Evolutionary conservation across 1,140 invertebrate genomes (phyloP), one percentile per base, ranked within the genome.

Genomic region (Zaprionus vittiger): DNA sequence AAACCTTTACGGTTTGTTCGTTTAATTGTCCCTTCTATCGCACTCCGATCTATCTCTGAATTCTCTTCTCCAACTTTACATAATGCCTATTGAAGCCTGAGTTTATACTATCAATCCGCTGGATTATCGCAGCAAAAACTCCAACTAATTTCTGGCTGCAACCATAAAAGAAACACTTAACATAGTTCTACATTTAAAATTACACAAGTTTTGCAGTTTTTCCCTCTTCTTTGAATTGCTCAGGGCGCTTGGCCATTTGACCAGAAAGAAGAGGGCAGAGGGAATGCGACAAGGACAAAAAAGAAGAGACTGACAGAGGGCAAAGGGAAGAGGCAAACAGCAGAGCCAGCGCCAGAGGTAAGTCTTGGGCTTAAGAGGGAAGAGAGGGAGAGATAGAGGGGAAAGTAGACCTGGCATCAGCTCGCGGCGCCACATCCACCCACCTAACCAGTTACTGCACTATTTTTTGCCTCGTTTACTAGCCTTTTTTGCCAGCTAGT

Each of bases 401-500:
- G 20, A 20, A 5, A 20, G 20, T 7, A 52, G 20, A 52, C 3
- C 47, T 17, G 20, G 47, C 26, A 47, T 7, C 47, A 67, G 64
- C 57, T 34, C n/a, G 11, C 52, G 70, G 63, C 70, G 47, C 12
- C 38, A 37, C 66, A 49, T 60, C 81, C 84, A 76, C 83, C 76
- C 83, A 86, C 80, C 80, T 49, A 86, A 80, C 77, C 82, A 83
- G 81, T 68, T 68, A 70, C 70, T 57, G 65, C 65, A 56, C 41
- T 22, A 76, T 64, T 54, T 59, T 41, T 31, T 26, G 55, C 17
- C 26, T 31, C 20, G n/a, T 31, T 38, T 65, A 62, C 37, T 54
- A 64, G 60, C 64, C 54, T 74, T 80, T 63, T 69, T 56, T 65
- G 49, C 41, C 49, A 12, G 52, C 60, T 68, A 55, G 62, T 67